Percentiles rank a stretch among this genome's conserved stretches.
Conservation (phyloP, 2,888 invertebrate genomes). For the Hermodice carunculata region DNA sequence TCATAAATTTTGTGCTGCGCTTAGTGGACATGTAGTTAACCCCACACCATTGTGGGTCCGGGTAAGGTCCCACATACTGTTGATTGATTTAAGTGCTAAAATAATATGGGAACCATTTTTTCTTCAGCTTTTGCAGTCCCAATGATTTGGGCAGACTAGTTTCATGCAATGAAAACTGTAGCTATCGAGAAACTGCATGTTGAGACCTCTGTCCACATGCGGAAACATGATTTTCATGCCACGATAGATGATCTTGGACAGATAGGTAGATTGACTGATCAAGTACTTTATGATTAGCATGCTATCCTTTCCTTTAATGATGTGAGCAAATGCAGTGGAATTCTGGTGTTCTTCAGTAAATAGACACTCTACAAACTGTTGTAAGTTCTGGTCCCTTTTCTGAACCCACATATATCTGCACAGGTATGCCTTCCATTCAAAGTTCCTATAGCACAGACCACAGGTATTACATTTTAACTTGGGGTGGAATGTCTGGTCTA, state of each 20-base stretch:
- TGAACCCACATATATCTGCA: background rate
- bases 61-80: background rate
- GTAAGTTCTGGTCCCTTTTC: background rate
- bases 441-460: background rate
- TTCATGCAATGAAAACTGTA: background rate
- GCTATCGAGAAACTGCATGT: slow-evolving; percentile 5
- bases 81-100: background rate
- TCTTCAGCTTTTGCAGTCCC: background rate
- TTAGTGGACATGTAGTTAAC: background rate
- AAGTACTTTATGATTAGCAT: too few species aligned
- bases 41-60: background rate
- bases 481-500: too few species aligned
- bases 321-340: slow-evolving; percentile 24
- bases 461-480: background rate
- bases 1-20: background rate
- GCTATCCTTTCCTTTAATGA: slow-evolving; percentile 21
- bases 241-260: background rate
- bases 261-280: too few species aligned
- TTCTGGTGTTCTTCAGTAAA: background rate
- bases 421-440: too few species aligned
- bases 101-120: slow-evolving; percentile 4
- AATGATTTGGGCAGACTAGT: background rate
- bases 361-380: slow-evolving; percentile 1
- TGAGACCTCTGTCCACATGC: background rate
- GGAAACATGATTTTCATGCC: background rate